These are phyloP conservation scores for Micromys minutus DNA, from an alignment of 2,113 vertebrate genomes.

Conservation along the genomic window DNA sequence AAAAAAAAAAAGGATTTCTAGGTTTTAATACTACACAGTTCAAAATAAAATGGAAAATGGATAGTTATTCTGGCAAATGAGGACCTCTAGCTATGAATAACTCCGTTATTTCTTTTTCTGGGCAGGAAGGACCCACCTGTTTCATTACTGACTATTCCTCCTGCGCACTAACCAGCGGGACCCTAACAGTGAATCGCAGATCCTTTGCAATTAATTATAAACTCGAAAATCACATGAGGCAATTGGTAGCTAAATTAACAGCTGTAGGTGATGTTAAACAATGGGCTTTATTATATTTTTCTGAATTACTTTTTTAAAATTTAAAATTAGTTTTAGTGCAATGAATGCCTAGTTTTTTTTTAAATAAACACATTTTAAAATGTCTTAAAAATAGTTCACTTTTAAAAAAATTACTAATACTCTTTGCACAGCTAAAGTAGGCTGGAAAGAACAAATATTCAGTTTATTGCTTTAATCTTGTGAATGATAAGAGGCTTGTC, in stretches of 20 bases:
- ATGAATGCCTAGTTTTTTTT: not conserved
- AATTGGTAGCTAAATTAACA: slow-evolving; percentile 2
- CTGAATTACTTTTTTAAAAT: slow-evolving; percentile 14
- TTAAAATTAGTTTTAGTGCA: not conserved
- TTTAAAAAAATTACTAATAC: slow-evolving; percentile 58
- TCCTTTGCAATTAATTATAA: slow-evolving; percentile 24
- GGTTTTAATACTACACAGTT: not conserved
- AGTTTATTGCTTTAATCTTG: slow-evolving; percentile 40
- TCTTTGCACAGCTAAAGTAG: slow-evolving; percentile 34
- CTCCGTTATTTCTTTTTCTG: not conserved
- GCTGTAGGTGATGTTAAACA: not conserved
- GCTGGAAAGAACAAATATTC: slow-evolving; percentile 37
- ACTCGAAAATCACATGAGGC: not conserved
- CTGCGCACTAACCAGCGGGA: not conserved
- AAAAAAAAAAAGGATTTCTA: slow-evolving; percentile 41
- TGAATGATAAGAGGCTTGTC: not conserved
- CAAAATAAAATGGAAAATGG: not conserved
- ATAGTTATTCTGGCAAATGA: not conserved
- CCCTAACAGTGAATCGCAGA: slow-evolving; percentile 25
- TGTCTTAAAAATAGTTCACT: not conserved
- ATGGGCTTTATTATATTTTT: slow-evolving; percentile 54
- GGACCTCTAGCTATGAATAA: not conserved
- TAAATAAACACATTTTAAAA: slow-evolving; percentile 1
- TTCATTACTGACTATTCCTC: not conserved
- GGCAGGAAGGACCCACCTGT: rapidly evolving